Evolutionary conservation across 1,140 invertebrate species (phyloP).

Genomic region (Macrotrachela quadricornifera): DNA sequence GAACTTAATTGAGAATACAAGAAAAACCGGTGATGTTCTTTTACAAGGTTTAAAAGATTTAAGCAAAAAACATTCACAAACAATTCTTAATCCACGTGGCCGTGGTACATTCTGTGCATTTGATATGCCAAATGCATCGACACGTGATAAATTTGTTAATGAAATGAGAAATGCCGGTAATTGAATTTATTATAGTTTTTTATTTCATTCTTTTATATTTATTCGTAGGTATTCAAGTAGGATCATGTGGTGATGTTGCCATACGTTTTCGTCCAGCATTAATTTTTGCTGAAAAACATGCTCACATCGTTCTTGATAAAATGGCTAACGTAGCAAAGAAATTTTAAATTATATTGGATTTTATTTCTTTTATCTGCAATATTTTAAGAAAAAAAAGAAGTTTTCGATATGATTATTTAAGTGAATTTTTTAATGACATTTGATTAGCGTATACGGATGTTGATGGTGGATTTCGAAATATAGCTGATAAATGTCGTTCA

Average conservation of each 20-base stretch:
- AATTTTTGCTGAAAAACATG: constrained; percentile 65
- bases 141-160: constrained; percentile 55
- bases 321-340: constrained; percentile 38
- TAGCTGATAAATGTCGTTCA: too few relatives aligned
- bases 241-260: constrained; percentile 57
- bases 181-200: constrained; percentile 2
- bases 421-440: too few relatives aligned
- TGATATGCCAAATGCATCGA: constrained; percentile 42
- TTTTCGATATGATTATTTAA: too few relatives aligned
- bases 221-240: constrained; percentile 59
- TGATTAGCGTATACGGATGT: too few relatives aligned
- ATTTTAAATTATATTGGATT: too few relatives aligned
- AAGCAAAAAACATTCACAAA: constrained; percentile 44
- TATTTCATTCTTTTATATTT: constrained; percentile 12
- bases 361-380: too few relatives aligned
- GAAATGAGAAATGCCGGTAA: constrained; percentile 52
- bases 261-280: constrained; percentile 71
- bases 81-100: constrained; percentile 59
- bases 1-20: constrained; percentile 52
- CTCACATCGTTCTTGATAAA: constrained; percentile 66
- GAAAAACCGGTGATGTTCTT: constrained; percentile 39
- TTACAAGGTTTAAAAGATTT: not conserved
- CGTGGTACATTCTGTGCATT: constrained; percentile 74
- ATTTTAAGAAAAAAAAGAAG: too few relatives aligned
- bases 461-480: too few relatives aligned